A percentile compares a stretch with the other conserved stretches of the same genome.
Conservation (phyloP, 2,797 vertebrate genomes). For the Sciaenops ocellatus region DNA sequence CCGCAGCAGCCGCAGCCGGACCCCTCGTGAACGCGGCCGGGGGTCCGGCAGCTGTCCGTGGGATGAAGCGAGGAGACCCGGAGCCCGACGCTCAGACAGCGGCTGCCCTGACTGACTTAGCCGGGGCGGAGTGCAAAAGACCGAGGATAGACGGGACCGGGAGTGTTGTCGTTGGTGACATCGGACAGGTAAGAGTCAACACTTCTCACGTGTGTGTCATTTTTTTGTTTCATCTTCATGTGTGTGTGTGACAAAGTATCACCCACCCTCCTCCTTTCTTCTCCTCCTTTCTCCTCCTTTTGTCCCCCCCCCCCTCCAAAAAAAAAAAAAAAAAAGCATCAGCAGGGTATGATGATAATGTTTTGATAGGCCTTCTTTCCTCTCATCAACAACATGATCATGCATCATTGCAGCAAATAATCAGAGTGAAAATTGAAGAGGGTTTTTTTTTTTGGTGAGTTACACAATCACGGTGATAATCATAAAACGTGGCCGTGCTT, state of each 20-base stretch:
- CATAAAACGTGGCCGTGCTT: neutral
- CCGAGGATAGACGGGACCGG: constrained; percentile 83
- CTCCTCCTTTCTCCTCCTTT: neutral
- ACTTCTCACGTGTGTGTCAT: neutral
- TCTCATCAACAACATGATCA: constrained; percentile 51
- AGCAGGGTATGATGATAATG: constrained; percentile 43
- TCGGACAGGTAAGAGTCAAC: constrained; percentile 82
- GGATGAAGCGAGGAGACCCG: constrained; percentile 86
- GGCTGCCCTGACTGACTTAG: constrained; percentile 73
- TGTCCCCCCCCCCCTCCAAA: neutral
- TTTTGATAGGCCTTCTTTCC: constrained; percentile 57
- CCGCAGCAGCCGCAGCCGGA: constrained; percentile 48
- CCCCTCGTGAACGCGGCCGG: constrained; percentile 70
- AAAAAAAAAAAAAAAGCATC: too few species aligned
- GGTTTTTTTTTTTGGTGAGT: too few species aligned
- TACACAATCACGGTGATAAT: neutral
- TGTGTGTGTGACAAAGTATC: constrained; percentile 21
- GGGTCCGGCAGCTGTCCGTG: constrained; percentile 77
- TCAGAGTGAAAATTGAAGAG: neutral
- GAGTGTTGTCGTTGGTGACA: constrained; percentile 78
- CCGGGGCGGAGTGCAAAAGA: constrained; percentile 85
- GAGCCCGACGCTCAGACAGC: constrained; percentile 83
- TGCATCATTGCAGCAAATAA: constrained; percentile 58
- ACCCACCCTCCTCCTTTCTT: constrained; percentile 1
- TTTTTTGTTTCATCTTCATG: constrained; percentile 16